Evolutionary conservation across 2,888 invertebrate species (phyloP), one percentile per base, ranked within the genome.

Genomic region (Epirrita christyi): DNA sequence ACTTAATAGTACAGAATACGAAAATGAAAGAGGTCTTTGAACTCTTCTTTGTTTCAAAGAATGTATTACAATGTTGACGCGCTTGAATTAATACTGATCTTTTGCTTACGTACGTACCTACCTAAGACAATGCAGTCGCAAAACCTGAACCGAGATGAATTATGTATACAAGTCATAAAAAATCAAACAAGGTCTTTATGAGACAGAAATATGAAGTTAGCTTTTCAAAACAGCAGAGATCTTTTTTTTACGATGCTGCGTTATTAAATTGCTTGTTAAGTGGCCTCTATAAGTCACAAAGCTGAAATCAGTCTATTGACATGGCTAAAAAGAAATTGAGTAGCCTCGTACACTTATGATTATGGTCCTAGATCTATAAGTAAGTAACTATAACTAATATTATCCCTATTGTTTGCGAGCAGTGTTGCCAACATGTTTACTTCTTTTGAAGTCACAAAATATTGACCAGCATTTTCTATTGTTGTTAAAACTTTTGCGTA

Each of bases 291-390:
- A n/a, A n/a, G n/a, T n/a, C n/a, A n/a, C n/a, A n/a, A n/a, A n/a
- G n/a, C n/a, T n/a, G n/a, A n/a, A n/a, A n/a, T n/a, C n/a, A n/a
- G n/a, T n/a, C n/a, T n/a, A n/a, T n/a, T n/a, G n/a, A n/a, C n/a
- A n/a, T n/a, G n/a, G n/a, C n/a, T n/a, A n/a, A n/a, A n/a, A n/a
- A n/a, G n/a, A n/a, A n/a, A n/a, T 59, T 50, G 32, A 28, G 28
- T 53, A 42, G 46, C 6, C 14, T 36, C 38, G 40, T 48, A 34
- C 50, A 59, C 27, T 46, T 50, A 55, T 50, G 50, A 46, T 4
- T n/a, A n/a, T 27, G 27, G 11, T 10, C 29, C 28, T 48, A 21
- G 41, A 46, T 9, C 21, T n/a, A n/a, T n/a, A n/a, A n/a, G n/a
- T n/a, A 34, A 27, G 28, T 14, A 21, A 42, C 46, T 42, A 46